Conservation (phyloP, 2,797 vertebrate genomes). For the Epinephelus malabaricus region DNA sequence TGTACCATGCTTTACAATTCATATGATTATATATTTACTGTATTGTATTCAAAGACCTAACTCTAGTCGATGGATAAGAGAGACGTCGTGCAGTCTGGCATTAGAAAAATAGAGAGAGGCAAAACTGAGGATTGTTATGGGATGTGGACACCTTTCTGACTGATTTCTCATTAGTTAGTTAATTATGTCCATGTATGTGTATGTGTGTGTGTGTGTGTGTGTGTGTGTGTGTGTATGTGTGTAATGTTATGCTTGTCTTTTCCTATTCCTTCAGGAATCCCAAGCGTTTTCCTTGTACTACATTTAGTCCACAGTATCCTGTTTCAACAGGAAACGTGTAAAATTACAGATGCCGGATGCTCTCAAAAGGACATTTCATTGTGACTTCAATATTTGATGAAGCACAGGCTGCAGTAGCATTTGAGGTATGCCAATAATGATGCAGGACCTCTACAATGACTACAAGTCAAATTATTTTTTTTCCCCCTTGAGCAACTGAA, state of each 20-base stretch:
- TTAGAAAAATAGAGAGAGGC: no score
- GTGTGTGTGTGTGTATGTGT: no score
- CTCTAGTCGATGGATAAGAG: no score
- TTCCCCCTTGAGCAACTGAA: slow-evolving; percentile 20
- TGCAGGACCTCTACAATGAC: slow-evolving; percentile 23
- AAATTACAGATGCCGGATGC: not conserved
- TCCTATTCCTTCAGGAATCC: not conserved
- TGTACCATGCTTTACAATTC: not conserved
- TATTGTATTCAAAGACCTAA: no score
- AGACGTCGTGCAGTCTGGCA: no score
- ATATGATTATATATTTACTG: no score
- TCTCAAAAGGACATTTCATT: slow-evolving; percentile 33
- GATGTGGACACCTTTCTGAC: no score
- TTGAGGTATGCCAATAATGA: slow-evolving; percentile 38
- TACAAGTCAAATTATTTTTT: slow-evolving; percentile 20
- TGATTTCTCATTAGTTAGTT: no score
- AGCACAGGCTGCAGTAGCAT: slow-evolving; percentile 6
- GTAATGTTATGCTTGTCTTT: no score
- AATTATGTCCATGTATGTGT: no score
- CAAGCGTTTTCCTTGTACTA: not conserved
- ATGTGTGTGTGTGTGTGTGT: no score
- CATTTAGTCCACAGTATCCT: not conserved
- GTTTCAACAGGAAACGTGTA: not conserved
- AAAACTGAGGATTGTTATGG: no score
- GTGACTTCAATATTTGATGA: slow-evolving; percentile 42